A percentile compares a stretch with the other conserved stretches of the same genome.
Conservation (phyloP, 2,888 invertebrate species). For the Quadroppia sp. region DNA sequence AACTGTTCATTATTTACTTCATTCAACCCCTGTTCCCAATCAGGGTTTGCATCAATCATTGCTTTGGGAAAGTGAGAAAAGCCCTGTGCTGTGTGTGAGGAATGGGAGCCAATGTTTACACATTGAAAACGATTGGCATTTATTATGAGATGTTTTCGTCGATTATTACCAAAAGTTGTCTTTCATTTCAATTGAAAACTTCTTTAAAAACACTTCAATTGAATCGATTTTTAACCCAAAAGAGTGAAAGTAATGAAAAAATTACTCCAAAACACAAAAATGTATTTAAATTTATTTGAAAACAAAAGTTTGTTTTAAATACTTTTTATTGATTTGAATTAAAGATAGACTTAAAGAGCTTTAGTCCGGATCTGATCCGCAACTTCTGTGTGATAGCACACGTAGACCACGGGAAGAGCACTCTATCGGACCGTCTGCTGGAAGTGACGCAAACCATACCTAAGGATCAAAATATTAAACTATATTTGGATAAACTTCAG, state of each 20-base stretch:
- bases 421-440: slow-evolving; percentile 87
- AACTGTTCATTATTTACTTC: neutral
- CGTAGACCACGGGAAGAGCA: slow-evolving; percentile 98
- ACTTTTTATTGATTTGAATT: neutral
- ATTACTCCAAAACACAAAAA: neutral
- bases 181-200: neutral
- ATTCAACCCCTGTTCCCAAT: too few relatives aligned
- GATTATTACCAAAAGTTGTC: too few relatives aligned
- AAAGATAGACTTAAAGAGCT: slow-evolving; percentile 17
- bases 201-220: neutral
- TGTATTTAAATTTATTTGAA: neutral
- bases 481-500: slow-evolving; percentile 59
- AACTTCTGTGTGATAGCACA: slow-evolving; percentile 91
- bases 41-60: neutral
- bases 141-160: too few relatives aligned
- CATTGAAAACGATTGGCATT: too few relatives aligned
- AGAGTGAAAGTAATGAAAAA: neutral
- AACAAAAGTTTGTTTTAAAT: neutral
- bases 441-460: slow-evolving; percentile 73
- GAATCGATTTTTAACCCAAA: slow-evolving; percentile 2
- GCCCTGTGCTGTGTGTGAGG: too few relatives aligned
- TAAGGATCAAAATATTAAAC: slow-evolving; percentile 50
- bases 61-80: too few relatives aligned
- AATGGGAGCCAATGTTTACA: too few relatives aligned
- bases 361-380: slow-evolving; percentile 51